Evolutionary conservation across 2,113 vertebrate genomes (phyloP).

Genomic region (Urocynchramus pylzowi): DNA sequence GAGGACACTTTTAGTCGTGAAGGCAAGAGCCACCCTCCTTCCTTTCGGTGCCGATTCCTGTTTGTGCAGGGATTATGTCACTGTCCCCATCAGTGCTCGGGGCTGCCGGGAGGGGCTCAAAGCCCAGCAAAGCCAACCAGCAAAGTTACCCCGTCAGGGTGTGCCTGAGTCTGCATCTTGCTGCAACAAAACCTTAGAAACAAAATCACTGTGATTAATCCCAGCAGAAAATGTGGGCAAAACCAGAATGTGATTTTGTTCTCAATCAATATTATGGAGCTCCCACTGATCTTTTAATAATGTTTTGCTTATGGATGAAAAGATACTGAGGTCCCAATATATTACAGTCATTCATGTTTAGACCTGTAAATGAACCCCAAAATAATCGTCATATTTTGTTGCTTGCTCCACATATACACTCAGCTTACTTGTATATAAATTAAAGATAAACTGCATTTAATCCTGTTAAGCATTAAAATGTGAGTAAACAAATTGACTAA

Average conservation of each 20-base stretch:
- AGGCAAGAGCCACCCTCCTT: not conserved
- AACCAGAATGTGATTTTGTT: not conserved
- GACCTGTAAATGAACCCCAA: conserved; percentile 33
- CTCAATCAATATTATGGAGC: not conserved
- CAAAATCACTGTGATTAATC: conserved; percentile 43
- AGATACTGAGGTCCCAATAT: not conserved
- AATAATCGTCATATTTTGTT: not conserved
- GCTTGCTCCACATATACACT: not conserved
- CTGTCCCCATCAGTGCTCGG: not conserved
- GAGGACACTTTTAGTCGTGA: not conserved
- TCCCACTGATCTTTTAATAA: not conserved
- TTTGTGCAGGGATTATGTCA: not conserved
- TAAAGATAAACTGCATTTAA: conserved; percentile 45
- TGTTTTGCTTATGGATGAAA: conserved; percentile 38
- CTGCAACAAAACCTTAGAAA: not conserved
- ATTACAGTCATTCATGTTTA: not conserved
- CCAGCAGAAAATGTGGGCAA: conserved; percentile 13
- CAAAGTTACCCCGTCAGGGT: not conserved
- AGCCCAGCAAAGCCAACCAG: not conserved
- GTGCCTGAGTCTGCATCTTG: not conserved
- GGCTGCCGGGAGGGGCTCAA: not conserved
- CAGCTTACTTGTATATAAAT: not conserved
- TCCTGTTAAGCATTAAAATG: conserved; percentile 31
- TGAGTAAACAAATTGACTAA: conserved; percentile 53
- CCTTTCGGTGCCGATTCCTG: not conserved